Percentiles rank a stretch among this genome's conserved stretches.
These are phyloP conservation scores for Conomelus anceps DNA, from an alignment of 2,888 invertebrate genomes.

Conservation along the genomic window DNA sequence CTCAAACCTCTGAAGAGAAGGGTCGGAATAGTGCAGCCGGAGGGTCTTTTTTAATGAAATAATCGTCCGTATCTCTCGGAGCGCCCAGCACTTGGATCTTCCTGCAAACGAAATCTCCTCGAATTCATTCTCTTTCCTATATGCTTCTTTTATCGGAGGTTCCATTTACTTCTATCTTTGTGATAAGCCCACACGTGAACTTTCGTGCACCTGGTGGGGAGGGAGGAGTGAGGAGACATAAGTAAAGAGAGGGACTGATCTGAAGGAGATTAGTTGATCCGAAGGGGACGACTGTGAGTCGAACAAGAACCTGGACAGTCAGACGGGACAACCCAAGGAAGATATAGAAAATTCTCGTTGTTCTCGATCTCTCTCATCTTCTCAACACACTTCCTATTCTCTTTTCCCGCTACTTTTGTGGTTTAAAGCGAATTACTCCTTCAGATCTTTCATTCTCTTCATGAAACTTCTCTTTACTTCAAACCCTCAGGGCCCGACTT, in stretches of 20 bases:
- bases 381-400: not conserved
- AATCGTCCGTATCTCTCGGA: not conserved
- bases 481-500: not conserved
- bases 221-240: too few species aligned
- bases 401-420: not conserved
- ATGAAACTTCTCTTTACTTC: not conserved
- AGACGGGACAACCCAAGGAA: not conserved
- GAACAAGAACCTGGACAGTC: not conserved
- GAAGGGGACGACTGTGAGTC: not conserved
- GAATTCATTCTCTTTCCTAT: not conserved
- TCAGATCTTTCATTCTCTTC: not conserved
- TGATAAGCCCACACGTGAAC: not conserved
- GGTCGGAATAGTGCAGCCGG: not conserved
- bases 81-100: not conserved
- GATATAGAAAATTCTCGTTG: not conserved
- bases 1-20: not conserved
- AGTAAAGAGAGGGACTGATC: not conserved
- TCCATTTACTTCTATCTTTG: not conserved
- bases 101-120: not conserved
- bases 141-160: not conserved
- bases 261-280: not conserved
- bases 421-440: not conserved
- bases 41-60: not conserved
- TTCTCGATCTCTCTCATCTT: not conserved
- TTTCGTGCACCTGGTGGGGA: not conserved